Evolutionary conservation across 2,113 vertebrate species (phyloP), one percentile per base, ranked within the genome.

Genomic region (Lophius piscatorius): DNA sequence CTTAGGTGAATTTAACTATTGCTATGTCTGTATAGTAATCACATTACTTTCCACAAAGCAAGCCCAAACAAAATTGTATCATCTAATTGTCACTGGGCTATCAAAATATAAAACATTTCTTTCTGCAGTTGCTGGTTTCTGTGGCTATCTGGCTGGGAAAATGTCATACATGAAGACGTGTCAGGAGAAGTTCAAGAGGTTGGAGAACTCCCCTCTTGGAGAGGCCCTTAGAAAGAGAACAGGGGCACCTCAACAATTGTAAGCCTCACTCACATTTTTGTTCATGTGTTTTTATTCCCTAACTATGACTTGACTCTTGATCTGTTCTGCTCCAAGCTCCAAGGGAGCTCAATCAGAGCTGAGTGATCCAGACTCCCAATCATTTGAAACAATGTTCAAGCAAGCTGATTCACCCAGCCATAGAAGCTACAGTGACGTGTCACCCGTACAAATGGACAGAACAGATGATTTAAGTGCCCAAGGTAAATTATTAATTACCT

Each of bases 171-270:
- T 94, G 87, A 93, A 89, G 60, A 83, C 82, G 4, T 98, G 95
- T 78, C 90, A 92, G 29, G 94, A 95, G 81, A 98, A 97, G 84
- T 94, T 98, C 75, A 92, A 90, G 84, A 93, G 78, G 49, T 83
- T 97, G 44, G 93, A 96, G 70, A 94, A 95, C 85, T 98, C 95
- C 0, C 94, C 93, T 14, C 84, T 97, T 50, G 95, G 92, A 89
- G 93, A 95, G 41, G 90, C 87, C 41, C 74, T 98, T 1, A 92
- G 93, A 52, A 89, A 93, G 59, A 79, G 76, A 75, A 63, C 84
- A 70, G 66, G 69, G 22, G 4, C 46, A 12, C 38, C 49, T 23
- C 26, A 21, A 29, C 69, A 62, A 21, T 1, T 7, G 88, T 86
- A 35, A 84, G 87, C 51, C 29, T 18, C 12, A 13, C 18, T 18